Evolutionary conservation across 2,113 vertebrate species (phyloP).

Genomic region (Mesitornis unicolor): DNA sequence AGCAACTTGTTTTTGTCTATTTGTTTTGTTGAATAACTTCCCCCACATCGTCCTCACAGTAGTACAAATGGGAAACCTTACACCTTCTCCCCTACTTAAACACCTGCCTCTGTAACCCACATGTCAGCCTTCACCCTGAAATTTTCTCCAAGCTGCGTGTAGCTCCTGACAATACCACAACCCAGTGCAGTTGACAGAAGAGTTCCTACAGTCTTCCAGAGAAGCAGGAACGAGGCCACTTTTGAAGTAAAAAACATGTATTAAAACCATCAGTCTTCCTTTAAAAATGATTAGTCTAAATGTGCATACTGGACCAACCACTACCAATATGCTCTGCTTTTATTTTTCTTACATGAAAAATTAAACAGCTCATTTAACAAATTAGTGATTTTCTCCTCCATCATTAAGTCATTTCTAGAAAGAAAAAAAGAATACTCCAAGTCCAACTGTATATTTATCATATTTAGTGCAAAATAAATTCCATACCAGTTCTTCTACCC

Average conservation of each 20-base stretch:
- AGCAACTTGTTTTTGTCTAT: background rate
- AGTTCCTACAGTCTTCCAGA: background rate
- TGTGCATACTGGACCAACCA: background rate
- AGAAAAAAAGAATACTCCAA: constrained; percentile 13
- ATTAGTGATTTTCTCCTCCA: constrained; percentile 60
- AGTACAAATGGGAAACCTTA: background rate
- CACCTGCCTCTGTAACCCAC: background rate
- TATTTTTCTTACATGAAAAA: constrained; percentile 44
- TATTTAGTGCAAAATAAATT: constrained; percentile 41
- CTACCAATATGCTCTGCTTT: background rate
- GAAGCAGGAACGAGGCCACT: background rate
- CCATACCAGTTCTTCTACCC: constrained; percentile 45
- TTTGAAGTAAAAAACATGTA: background rate
- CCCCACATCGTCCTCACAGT: background rate
- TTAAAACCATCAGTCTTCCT: constrained; percentile 26
- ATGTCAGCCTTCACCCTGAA: background rate
- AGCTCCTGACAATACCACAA: background rate
- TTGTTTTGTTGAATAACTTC: background rate
- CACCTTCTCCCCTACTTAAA: background rate
- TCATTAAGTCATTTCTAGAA: constrained; percentile 29
- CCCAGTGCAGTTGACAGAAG: background rate
- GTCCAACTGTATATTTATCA: constrained; percentile 45
- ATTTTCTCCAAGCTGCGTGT: background rate
- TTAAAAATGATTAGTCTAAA: constrained; percentile 5
- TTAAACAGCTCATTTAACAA: constrained; percentile 34